Conservation (phyloP, 2,113 vertebrate species). For the Corythornis vintsioides region DNA sequence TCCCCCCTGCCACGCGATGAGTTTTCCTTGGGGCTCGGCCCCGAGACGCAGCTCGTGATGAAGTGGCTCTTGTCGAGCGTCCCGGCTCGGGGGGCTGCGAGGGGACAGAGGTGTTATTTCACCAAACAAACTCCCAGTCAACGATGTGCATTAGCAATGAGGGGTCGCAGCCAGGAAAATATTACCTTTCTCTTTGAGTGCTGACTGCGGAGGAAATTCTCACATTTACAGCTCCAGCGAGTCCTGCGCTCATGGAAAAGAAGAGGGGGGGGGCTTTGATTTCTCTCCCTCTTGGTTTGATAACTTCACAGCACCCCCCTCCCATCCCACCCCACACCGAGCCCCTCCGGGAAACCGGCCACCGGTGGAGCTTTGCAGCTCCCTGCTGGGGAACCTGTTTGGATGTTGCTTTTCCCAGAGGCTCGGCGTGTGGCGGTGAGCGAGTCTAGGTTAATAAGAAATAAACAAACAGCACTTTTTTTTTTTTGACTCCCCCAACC, state of each 20-base stretch:
- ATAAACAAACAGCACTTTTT: conserved; percentile 52
- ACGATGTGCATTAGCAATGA: conserved; percentile 77
- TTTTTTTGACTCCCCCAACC: neutral
- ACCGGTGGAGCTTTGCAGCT: neutral
- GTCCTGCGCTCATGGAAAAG: conserved; percentile 62
- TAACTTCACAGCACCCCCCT: neutral
- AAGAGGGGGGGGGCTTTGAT: neutral
- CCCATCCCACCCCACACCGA: neutral
- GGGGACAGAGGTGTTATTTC: conserved; percentile 83
- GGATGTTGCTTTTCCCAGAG: conserved; percentile 41
- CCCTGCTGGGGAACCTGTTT: neutral
- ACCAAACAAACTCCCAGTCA: conserved; percentile 75
- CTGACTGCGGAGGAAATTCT: conserved; percentile 86
- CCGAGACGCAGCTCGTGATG: neutral
- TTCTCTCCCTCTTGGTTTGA: neutral
- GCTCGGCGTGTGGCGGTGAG: neutral
- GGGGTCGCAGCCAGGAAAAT: conserved; percentile 83
- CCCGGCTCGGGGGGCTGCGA: conserved; percentile 40
- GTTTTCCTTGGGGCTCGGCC: neutral
- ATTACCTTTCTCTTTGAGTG: conserved; percentile 80
- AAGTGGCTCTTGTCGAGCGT: conserved; percentile 72
- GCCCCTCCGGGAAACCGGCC: neutral
- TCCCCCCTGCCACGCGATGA: neutral
- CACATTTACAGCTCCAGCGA: conserved; percentile 78
- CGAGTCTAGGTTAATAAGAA: conserved; percentile 53